These are phyloP conservation scores for Heteromurus nitidus DNA, from an alignment of 2,888 invertebrate species.

Conservation along the genomic window DNA sequence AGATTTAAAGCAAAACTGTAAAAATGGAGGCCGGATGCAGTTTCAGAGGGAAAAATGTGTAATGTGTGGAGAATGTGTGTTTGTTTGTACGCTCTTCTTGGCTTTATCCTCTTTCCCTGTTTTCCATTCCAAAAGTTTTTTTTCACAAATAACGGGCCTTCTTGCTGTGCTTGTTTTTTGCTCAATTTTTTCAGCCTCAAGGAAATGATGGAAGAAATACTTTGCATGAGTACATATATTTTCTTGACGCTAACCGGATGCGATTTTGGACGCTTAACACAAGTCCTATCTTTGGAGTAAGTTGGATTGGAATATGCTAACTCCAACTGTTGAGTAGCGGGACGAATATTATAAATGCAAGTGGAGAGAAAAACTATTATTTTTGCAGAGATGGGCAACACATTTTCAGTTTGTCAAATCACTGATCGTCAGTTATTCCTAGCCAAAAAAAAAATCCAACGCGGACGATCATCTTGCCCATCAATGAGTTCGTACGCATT, in stretches of 20 bases:
- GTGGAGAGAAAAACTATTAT: too few relatives aligned
- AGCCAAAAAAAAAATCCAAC: too few relatives aligned
- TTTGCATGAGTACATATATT: constrained; percentile 65
- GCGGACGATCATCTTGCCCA: too few relatives aligned
- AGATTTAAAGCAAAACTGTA: constrained; percentile 49
- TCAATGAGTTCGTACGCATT: too few relatives aligned
- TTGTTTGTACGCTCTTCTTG: constrained; percentile 7
- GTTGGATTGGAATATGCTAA: too few relatives aligned
- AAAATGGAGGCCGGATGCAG: constrained; percentile 45
- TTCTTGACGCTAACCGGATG: constrained; percentile 65
- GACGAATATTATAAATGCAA: too few relatives aligned
- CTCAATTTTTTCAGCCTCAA: constrained; percentile 45
- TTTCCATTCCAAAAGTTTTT: neutral
- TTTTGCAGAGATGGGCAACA: too few relatives aligned
- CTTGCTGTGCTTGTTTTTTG: constrained; percentile 12
- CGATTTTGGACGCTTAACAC: constrained; percentile 57
- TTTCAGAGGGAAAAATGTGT: constrained; percentile 40
- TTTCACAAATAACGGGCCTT: neutral
- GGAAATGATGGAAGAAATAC: constrained; percentile 62
- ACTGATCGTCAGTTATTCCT: too few relatives aligned
- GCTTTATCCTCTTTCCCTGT: neutral
- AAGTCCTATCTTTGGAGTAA: constrained; percentile 16
- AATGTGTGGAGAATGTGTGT: too few relatives aligned
- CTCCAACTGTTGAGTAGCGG: constrained; percentile 51
- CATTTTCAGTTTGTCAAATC: too few relatives aligned